Evolutionary conservation across 2,797 vertebrate genomes (phyloP).

Genomic region (Podarcis lilfordi): DNA sequence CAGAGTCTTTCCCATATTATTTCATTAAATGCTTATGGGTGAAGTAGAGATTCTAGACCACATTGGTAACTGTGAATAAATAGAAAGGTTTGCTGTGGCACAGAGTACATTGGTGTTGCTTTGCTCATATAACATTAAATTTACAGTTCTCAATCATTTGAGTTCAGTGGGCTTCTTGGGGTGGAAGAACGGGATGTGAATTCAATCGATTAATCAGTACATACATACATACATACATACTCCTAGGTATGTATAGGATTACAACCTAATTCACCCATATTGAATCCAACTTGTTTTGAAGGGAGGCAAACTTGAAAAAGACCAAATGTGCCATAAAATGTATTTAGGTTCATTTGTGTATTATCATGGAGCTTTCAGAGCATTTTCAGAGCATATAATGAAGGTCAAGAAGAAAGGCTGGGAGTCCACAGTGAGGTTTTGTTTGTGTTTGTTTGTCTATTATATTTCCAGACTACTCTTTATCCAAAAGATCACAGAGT

Average conservation of each 20-base stretch:
- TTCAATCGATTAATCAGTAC: no score
- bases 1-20: not conserved
- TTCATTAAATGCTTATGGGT: not conserved
- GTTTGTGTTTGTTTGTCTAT: no score
- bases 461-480: no score
- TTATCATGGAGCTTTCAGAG: no score
- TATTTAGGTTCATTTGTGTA: no score
- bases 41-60: not conserved
- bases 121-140: not conserved
- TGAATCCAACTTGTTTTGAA: not conserved
- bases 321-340: no score
- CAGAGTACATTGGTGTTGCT: not conserved
- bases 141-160: not conserved
- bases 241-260: not conserved
- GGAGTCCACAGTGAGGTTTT: no score
- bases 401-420: no score
- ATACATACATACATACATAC: not conserved
- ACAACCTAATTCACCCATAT: not conserved
- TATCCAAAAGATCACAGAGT: no score
- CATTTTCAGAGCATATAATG: no score
- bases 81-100: not conserved
- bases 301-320: no score
- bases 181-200: no score
- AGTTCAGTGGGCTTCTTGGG: not conserved
- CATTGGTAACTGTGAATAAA: not conserved